Base-by-base conservation (phyloP, 2,797 vertebrate genomes). In the Ptychobarbus kaznakovi region DNA sequence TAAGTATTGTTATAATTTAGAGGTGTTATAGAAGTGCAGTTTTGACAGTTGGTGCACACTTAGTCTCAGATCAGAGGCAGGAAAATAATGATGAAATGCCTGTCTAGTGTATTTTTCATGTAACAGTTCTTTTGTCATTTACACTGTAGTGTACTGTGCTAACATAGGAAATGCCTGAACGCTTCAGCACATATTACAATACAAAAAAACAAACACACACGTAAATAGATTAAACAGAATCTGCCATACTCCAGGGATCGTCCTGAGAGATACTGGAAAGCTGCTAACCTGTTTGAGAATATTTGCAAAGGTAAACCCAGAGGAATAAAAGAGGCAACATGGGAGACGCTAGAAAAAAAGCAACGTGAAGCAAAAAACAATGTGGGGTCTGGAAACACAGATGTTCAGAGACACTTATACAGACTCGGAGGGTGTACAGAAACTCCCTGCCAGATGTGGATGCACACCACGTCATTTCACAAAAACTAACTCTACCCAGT, bases 391-490 rank as follows among this genome's bases (percentile, higher is more conserved):
- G 94, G 93, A 92, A 94, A 93, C 91, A 92, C 94, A 94, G 94
- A 94, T 94, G 95, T 94, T 94, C 89, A 79, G 87, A 90, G 91
- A 91, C 89, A 90, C 91, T 91, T 44, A 80, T 81, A 81, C 86
- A 87, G 88, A 90, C 89, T 90, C 84, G 73, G 87, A 91, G 58
- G 92, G 91, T 90, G 89, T 92, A 92, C 92, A 91, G 92, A 91
- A 94, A 93, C 93, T 93, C 92, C 92, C 92, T 84, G 92, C 94
- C 94, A 95, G 95, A 95, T 95, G 95, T 95, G 93, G 90, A 90
- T 90, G 89, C 84, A 88, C 92, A 92, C 92, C 90, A 88, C 89
- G 90, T 92, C 91, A 86, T 86, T 86, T 91, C 88, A 89, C 90
- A 86, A 86, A 90, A 84, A 86, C 92, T 90, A 89, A 92, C 86